Conservation (phyloP, 2,113 vertebrate genomes). For the Proteles cristata region DNA sequence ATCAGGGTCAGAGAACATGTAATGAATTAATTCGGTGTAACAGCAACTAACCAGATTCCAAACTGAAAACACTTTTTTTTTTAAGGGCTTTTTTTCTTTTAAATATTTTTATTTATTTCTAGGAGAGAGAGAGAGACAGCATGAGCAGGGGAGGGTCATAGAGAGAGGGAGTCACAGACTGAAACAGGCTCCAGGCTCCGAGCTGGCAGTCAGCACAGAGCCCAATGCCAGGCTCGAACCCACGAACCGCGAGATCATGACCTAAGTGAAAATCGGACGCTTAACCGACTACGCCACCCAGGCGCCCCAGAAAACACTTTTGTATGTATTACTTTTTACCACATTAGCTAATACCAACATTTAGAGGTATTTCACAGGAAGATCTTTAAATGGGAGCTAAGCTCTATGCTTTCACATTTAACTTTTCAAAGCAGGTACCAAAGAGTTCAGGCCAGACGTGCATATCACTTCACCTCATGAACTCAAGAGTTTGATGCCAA, state of each 20-base stretch:
- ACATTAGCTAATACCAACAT: neutral
- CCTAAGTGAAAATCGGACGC: too few relatives aligned
- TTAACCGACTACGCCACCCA: too few relatives aligned
- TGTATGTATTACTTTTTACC: neutral
- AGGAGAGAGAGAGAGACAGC: too few relatives aligned
- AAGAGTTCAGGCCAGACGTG: neutral
- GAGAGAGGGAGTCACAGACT: too few relatives aligned
- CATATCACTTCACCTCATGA: neutral
- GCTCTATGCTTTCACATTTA: neutral
- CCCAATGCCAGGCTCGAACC: too few relatives aligned
- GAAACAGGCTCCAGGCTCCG: too few relatives aligned
- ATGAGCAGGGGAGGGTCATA: too few relatives aligned
- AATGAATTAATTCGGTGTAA: neutral
- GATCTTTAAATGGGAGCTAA: neutral
- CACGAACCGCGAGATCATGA: too few relatives aligned
- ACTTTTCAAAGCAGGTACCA: neutral
- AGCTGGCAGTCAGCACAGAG: too few relatives aligned
- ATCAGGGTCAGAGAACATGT: neutral
- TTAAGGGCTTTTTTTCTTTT: too few relatives aligned
- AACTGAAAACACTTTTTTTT: neutral
- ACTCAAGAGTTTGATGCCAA: neutral
- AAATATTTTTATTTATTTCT: too few relatives aligned
- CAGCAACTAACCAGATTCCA: neutral
- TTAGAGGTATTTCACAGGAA: neutral
- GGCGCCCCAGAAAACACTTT: neutral